phyloP scores from a whole-genome alignment of 2,113 vertebrate species.

The Aramus guarauna region DNA sequence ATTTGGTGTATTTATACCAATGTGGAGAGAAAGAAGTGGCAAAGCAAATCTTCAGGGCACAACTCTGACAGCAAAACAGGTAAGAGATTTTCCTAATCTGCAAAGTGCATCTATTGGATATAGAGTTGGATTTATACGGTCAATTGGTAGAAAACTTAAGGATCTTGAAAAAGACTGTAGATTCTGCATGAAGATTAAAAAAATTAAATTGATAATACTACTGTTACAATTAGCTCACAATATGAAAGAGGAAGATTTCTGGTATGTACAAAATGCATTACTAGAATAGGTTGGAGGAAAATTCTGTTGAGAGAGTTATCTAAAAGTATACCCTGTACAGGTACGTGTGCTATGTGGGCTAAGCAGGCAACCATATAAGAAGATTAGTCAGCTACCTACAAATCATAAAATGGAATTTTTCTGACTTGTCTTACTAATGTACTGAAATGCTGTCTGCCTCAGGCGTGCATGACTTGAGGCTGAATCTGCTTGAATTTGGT shows the following conservation, averaged over 20 bases:
- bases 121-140: neutral
- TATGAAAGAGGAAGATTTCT: neutral
- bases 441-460: neutral
- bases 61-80: neutral
- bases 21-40: neutral
- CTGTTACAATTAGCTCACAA: neutral
- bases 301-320: neutral
- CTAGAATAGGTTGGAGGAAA: neutral
- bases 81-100: neutral
- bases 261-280: neutral
- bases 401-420: neutral
- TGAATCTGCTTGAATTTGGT: neutral
- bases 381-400: neutral
- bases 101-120: neutral
- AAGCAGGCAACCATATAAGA: neutral
- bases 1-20: neutral
- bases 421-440: neutral
- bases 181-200: neutral
- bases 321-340: neutral
- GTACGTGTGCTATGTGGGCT: neutral
- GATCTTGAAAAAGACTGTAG: neutral
- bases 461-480: fast-evolving
- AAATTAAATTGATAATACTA: neutral
- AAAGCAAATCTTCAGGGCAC: neutral
- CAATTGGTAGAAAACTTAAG: neutral